Conservation (phyloP, 2,113 vertebrate species). For the Serilophus lunatus region DNA sequence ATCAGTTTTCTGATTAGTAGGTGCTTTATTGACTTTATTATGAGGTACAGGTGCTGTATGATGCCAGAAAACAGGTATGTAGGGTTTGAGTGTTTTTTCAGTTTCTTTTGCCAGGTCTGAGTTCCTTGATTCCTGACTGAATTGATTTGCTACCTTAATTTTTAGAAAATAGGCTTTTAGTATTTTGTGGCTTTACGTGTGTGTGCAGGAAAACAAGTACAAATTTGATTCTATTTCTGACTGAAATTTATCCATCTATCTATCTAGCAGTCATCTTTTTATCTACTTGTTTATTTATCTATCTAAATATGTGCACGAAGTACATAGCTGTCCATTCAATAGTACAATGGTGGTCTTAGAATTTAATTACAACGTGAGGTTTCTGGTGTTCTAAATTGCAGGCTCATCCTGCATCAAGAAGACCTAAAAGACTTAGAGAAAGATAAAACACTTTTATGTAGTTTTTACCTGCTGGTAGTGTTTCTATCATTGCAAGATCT, state of each 20-base stretch:
- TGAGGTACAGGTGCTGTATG: background rate
- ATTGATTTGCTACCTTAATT: background rate
- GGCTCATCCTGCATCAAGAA: background rate
- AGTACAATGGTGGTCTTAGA: background rate
- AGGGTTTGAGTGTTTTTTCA: background rate
- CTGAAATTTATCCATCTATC: background rate
- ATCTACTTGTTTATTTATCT: background rate
- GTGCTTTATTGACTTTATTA: background rate
- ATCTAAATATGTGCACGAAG: background rate
- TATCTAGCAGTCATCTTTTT: background rate
- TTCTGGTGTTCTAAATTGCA: background rate
- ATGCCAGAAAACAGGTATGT: background rate
- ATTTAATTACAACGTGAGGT: background rate
- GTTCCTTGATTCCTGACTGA: background rate
- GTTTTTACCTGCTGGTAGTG: background rate
- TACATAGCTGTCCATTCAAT: background rate
- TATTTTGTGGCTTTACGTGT: background rate
- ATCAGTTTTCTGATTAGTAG: background rate
- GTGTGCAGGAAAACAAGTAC: background rate
- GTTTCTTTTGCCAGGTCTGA: background rate
- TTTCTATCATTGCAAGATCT: conserved; percentile 16
- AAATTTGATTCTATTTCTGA: background rate
- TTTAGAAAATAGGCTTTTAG: background rate
- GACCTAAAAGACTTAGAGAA: background rate
- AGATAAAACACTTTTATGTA: background rate